These are phyloP conservation scores for Tipula confusa DNA, from an alignment of 2,888 invertebrate genomes.

Conservation along the genomic window DNA sequence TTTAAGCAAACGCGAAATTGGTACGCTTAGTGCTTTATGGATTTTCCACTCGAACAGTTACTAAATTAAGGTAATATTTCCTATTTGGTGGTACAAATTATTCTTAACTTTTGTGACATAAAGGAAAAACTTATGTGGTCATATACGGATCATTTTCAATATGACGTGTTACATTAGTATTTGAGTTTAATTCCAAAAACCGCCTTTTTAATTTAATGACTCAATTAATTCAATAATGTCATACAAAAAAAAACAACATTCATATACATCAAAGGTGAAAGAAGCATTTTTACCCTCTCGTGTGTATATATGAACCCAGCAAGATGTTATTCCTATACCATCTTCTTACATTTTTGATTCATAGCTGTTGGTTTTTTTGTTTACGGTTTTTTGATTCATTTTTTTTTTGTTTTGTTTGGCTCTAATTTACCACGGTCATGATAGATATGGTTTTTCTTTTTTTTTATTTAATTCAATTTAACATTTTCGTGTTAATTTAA, in stretches of 20 bases:
- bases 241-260: not conserved
- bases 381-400: not conserved
- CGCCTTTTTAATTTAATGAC: not conserved
- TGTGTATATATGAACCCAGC: not conserved
- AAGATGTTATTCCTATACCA: not conserved
- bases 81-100: not conserved
- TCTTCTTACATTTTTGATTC: not conserved
- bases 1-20: constrained; percentile 8
- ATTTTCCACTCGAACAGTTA: not conserved
- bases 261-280: not conserved
- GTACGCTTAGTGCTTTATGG: not conserved
- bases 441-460: not conserved
- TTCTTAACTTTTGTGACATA: not conserved
- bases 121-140: no score
- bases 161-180: not conserved
- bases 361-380: not conserved
- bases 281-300: not conserved
- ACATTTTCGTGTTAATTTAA: constrained; percentile 25
- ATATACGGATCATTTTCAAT: not conserved
- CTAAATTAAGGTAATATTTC: not conserved
- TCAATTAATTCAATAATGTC: constrained; percentile 3
- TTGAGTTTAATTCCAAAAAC: not conserved
- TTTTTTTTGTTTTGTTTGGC: not conserved
- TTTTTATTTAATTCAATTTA: constrained; percentile 1
- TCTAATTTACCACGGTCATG: constrained; percentile 3